Base-by-base conservation (phyloP, 2,113 vertebrate species). In the Limanda limanda region DNA sequence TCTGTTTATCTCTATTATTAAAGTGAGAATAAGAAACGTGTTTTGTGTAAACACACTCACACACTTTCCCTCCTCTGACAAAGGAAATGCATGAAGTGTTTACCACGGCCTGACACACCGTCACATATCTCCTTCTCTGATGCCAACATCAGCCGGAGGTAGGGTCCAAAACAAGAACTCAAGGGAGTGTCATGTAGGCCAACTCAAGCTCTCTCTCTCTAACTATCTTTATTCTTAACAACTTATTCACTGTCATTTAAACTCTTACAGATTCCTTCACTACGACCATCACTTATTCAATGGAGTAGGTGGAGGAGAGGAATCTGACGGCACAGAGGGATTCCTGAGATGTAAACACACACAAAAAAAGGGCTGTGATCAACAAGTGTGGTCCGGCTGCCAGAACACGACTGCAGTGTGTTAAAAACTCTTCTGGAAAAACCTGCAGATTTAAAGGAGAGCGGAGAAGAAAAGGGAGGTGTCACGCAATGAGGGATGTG, bases 401-500 rank as follows among this genome's bases (percentile, higher is more conserved):
- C 48, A 79, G 65, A 51, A 73, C 81, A 76, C 12, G 61, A 23
- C 51, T 76, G 64, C 40, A 52, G 4, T 21, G 61, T 74, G 62
- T 75, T 82, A 59, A 79, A 31, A 81, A 78, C 84, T 76, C 83
- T 61, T 82, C 56, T 74, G 74, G 71, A 77, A 78, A 85, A 82
- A 57, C 79, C 21, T 57, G 60, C 24, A 5, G 79, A 81, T 68
- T 58, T 63, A 48, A 65, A 80, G 70, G 51, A 37, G 68, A 80
- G 74, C 48, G 0, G 63, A 40, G 72, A n/a, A 54, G 51, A 65
- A 56, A 62, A 9, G 77, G 42, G n/a, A 35, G 81, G 60, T 70
- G 79, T 85, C 57, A 74, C 63, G 75, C 75, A 71, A 78, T 76
- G 77, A 86, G 72, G 75, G 77, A 64, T 84, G 84, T 85, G 86